A percentile compares a stretch with the other conserved stretches of the same genome.
These are phyloP conservation scores for Stenotaenia linearis DNA, from an alignment of 2,888 invertebrate genomes.

Conservation along the genomic window DNA sequence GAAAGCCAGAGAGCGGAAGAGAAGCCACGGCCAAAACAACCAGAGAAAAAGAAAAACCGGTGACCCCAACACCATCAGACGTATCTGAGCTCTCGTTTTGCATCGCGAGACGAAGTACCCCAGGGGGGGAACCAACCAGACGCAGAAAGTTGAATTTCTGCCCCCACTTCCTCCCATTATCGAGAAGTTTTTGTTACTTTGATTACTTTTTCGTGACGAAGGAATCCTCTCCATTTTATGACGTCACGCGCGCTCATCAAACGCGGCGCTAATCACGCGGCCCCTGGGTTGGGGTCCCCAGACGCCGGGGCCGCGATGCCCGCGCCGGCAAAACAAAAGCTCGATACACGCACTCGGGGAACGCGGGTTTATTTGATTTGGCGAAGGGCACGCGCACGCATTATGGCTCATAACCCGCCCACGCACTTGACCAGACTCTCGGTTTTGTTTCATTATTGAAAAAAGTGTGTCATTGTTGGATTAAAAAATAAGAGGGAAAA, in stretches of 20 bases:
- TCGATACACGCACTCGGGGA: neutral
- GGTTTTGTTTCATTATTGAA: neutral
- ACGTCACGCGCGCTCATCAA: neutral
- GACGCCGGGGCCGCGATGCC: neutral
- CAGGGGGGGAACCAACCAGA: too few relatives aligned
- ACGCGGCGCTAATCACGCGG: neutral
- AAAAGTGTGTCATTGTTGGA: neutral
- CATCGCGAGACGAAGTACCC: too few relatives aligned
- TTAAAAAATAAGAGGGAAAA: neutral
- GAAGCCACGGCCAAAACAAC: too few relatives aligned
- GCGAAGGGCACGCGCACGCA: neutral
- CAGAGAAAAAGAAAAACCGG: too few relatives aligned
- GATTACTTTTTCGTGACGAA: neutral
- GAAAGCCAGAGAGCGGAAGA: too few relatives aligned
- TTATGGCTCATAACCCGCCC: slow-evolving; percentile 18
- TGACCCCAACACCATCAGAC: too few relatives aligned
- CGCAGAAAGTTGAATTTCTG: too few relatives aligned
- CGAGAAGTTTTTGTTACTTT: neutral
- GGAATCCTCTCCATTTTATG: neutral
- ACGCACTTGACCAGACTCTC: neutral
- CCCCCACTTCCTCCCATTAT: too few relatives aligned
- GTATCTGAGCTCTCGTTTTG: too few relatives aligned
- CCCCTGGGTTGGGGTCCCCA: neutral
- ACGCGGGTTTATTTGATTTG: slow-evolving; percentile 15
- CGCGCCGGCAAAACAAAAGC: neutral